Percentiles rank a stretch among this genome's conserved stretches.
Evolutionary conservation across 2,797 vertebrate species (phyloP).

Genomic region (Platalea minor): DNA sequence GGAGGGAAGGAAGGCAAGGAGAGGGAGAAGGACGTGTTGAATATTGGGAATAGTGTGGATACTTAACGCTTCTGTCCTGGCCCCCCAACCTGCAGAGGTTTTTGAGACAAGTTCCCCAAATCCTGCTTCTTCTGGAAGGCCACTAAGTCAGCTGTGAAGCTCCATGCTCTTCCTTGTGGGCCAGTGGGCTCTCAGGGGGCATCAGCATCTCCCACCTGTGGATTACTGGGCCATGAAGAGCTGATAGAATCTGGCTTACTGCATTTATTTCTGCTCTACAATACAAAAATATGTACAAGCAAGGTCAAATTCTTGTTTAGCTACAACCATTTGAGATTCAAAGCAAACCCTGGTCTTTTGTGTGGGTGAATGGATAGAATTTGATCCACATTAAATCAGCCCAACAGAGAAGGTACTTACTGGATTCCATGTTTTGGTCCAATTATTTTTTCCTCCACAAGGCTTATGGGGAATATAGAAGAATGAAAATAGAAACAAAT

Average conservation of each 20-base stretch:
- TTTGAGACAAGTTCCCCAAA: not conserved
- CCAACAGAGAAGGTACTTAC: not conserved
- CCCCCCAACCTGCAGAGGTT: rapidly evolving
- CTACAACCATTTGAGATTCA: not conserved
- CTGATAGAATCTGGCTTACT: not conserved
- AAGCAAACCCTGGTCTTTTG: not conserved
- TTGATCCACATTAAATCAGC: not conserved
- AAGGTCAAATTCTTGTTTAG: not conserved
- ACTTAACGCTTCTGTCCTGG: not conserved
- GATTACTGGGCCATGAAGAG: not conserved
- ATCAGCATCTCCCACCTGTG: not conserved
- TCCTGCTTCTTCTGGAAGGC: not conserved
- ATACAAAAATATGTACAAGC: not conserved
- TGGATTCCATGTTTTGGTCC: not conserved
- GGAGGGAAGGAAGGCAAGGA: not conserved
- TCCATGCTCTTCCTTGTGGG: not conserved
- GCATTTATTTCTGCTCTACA: not conserved
- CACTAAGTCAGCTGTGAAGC: not conserved
- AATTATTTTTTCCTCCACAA: not conserved
- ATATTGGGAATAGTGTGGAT: not conserved
- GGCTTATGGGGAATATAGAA: not conserved
- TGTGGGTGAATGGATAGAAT: not conserved
- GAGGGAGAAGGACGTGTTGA: not conserved
- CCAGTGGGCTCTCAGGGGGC: rapidly evolving
- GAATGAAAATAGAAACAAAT: not conserved